A percentile compares a stretch with the other conserved stretches of the same genome.
These are phyloP conservation scores for Corythornis madagascariensis DNA, from an alignment of 2,113 vertebrate species.

Conservation along the genomic window DNA sequence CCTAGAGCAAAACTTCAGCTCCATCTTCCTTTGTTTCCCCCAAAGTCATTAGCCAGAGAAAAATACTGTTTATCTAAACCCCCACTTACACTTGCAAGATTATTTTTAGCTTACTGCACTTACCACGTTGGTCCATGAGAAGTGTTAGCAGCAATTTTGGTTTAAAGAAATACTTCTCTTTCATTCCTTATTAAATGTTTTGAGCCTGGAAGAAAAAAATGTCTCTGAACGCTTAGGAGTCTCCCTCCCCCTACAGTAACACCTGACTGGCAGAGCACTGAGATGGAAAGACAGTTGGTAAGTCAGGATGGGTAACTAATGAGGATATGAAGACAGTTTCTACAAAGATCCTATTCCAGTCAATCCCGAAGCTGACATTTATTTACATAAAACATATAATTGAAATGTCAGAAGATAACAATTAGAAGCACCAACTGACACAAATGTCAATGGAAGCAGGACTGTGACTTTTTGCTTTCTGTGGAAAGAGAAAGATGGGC, in stretches of 20 bases:
- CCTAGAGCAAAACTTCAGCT: neutral
- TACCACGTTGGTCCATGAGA: neutral
- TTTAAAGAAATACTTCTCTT: neutral
- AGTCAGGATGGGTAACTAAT: neutral
- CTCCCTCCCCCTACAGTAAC: neutral
- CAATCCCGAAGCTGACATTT: neutral
- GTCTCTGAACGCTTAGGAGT: neutral
- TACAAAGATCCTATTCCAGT: neutral
- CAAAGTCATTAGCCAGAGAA: neutral
- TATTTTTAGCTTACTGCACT: neutral
- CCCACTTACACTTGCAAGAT: neutral
- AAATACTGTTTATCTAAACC: neutral
- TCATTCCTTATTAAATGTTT: neutral
- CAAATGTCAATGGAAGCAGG: neutral
- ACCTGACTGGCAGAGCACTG: neutral
- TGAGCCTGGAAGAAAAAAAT: neutral
- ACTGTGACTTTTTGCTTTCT: neutral
- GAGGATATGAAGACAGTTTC: neutral
- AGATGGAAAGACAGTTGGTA: neutral
- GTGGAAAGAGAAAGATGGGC: neutral
- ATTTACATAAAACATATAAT: slow-evolving; percentile 15
- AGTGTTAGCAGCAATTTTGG: neutral
- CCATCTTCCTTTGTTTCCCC: neutral
- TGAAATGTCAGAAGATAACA: neutral
- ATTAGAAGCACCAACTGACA: neutral